Evolutionary conservation across 2,888 invertebrate species (phyloP), one percentile per base, ranked within the genome.

Genomic region (Microplitis deprimator): DNA sequence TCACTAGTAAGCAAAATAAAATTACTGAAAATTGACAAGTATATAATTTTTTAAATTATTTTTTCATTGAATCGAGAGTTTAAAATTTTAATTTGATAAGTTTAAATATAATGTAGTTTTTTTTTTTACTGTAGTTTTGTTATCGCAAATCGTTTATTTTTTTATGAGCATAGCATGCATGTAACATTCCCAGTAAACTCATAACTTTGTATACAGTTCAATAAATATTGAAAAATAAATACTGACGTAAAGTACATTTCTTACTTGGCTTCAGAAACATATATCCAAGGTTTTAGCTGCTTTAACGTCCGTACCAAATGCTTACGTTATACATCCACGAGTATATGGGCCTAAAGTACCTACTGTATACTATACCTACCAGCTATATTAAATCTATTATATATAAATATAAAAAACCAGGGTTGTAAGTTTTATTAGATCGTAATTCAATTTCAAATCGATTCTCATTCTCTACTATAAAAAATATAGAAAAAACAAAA

Each of bases 1-100:
- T 83, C 61, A 75, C 68, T 20, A 17, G 73, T 64, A 16, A 68
- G 73, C 64, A 62, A 73, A 73, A 78, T 64, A 80, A 75, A 80
- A 75, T 61, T 77, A 75, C 50, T 68, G 70, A 41, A 65, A 38
- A 73, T 40, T 59, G 39, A 68, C 16, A 73, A 65, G 6, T 50
- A 50, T 5, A 50, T 50, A 50, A 50, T 50, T 8, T 13, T 50
- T 50, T 20, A 20, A 2, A 20, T 20, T 20, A 20, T 2, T 20
- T 20, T 29, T 29, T 29, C 3, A 29, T 29, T 3, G 29, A 29
- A 4, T 29, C 4, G 29, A 29, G 29, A 29, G 29, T 29, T 29
- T 0, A 29, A 29, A 29, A 29, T 29, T 29, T 29, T 4, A 29
- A 29, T 29, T 29, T 29, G 2, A 29, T 29, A 29, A 29, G 29